A percentile compares a stretch with the other conserved stretches of the same genome.
These are phyloP conservation scores for Ferrisia virgata DNA, from an alignment of 2,888 invertebrate species.

Conservation along the genomic window DNA sequence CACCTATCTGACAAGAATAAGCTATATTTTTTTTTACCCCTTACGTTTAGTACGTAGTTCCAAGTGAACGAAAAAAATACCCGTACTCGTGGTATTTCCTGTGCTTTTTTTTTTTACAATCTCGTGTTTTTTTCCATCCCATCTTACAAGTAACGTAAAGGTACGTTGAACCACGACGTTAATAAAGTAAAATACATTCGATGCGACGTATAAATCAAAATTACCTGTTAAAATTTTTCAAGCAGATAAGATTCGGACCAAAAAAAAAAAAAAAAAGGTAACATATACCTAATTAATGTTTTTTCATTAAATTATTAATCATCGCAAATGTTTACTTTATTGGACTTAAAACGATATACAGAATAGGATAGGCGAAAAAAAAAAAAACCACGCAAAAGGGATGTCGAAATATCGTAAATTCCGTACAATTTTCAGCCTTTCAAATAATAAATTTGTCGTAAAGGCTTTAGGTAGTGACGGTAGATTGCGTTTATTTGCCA, in stretches of 20 bases:
- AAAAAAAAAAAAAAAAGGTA: not conserved
- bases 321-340: not conserved
- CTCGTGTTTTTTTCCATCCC: too few relatives aligned
- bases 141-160: too few relatives aligned
- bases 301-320: constrained; percentile 7
- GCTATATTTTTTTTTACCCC: not conserved
- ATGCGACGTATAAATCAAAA: too few relatives aligned
- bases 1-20: not conserved
- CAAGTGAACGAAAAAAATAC: not conserved
- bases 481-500: not conserved
- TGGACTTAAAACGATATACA: not conserved
- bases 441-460: constrained; percentile 1
- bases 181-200: too few relatives aligned
- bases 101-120: too few relatives aligned
- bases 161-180: too few relatives aligned
- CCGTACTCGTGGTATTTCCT: too few relatives aligned
- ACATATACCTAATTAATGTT: not conserved
- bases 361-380: not conserved
- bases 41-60: too few relatives aligned
- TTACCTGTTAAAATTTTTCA: not conserved
- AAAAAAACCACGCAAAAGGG: not conserved
- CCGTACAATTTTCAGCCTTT: not conserved
- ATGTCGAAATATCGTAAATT: constrained; percentile 9
- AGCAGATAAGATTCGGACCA: not conserved
- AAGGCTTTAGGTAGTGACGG: not conserved